Conservation (phyloP, 2,888 invertebrate genomes). For the Isoperla grammatica region DNA sequence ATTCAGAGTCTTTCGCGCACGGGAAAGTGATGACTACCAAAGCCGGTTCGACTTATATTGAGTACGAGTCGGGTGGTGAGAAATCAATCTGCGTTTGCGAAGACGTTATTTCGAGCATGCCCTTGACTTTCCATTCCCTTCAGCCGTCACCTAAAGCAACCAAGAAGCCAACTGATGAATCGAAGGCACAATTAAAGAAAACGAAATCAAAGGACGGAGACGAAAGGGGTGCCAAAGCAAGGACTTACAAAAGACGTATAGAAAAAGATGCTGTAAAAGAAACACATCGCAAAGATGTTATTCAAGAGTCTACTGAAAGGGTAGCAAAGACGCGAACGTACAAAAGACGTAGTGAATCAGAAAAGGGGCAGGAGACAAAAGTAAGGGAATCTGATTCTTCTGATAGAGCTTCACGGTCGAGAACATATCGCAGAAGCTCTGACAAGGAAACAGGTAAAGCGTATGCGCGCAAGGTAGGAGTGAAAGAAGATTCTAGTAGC, state of each 20-base stretch:
- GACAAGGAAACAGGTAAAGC: background rate
- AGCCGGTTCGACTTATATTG: conserved; percentile 28
- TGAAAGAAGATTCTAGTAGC: background rate
- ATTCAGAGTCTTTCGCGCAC: background rate
- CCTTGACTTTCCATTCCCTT: conserved; percentile 13
- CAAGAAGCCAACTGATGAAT: background rate
- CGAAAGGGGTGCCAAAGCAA: background rate
- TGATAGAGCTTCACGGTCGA: background rate
- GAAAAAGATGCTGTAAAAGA: background rate
- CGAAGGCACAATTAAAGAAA: background rate
- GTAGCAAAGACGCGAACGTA: background rate
- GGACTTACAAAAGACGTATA: background rate
- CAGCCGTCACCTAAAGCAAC: background rate
- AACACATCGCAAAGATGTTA: background rate
- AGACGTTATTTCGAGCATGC: conserved; percentile 24
- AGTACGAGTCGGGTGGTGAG: conserved; percentile 22
- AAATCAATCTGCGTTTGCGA: conserved; percentile 29
- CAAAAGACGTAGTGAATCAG: background rate
- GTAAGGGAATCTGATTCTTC: no score
- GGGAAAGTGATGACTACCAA: conserved; percentile 23
- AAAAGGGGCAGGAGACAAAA: no score
- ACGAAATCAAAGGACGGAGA: background rate
- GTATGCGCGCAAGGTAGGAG: background rate
- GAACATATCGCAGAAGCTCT: background rate
- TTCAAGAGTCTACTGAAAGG: background rate